Conservation (phyloP, 2,797 vertebrate genomes). For the Lutjanus argentimaculatus region DNA sequence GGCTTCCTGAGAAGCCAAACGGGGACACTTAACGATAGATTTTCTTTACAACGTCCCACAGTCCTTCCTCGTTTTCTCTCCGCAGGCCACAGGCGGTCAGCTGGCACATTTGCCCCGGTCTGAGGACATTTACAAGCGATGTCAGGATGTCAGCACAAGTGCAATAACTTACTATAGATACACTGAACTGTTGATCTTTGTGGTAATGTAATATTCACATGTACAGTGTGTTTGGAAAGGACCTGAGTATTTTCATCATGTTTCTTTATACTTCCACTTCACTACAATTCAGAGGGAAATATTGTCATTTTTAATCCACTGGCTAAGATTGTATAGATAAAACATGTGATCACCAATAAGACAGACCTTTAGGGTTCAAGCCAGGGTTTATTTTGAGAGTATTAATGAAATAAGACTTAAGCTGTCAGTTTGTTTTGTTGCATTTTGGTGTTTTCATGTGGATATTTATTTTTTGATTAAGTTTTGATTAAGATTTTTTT, state of each 20-base stretch:
- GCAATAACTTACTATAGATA: slow-evolving; percentile 20
- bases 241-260: too few relatives aligned
- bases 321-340: too few relatives aligned
- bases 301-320: too few relatives aligned
- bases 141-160: slow-evolving; percentile 28
- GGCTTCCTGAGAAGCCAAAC: slow-evolving; percentile 26
- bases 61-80: slow-evolving; percentile 46
- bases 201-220: neutral
- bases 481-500: neutral
- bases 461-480: neutral
- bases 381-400: neutral
- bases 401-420: neutral
- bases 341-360: too few relatives aligned
- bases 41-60: slow-evolving; percentile 43
- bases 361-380: neutral
- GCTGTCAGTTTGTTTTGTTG: neutral
- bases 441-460: neutral
- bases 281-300: neutral
- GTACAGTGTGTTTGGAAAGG: neutral
- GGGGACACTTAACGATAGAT: slow-evolving; percentile 5
- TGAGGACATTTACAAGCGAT: neutral
- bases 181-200: slow-evolving; percentile 8
- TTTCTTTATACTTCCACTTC: neutral
- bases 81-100: slow-evolving; percentile 24
- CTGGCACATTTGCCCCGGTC: slow-evolving; percentile 50